Evolutionary conservation across 2,797 vertebrate species (phyloP), one percentile per base, ranked within the genome.

Genomic region (Alauda arvensis): DNA sequence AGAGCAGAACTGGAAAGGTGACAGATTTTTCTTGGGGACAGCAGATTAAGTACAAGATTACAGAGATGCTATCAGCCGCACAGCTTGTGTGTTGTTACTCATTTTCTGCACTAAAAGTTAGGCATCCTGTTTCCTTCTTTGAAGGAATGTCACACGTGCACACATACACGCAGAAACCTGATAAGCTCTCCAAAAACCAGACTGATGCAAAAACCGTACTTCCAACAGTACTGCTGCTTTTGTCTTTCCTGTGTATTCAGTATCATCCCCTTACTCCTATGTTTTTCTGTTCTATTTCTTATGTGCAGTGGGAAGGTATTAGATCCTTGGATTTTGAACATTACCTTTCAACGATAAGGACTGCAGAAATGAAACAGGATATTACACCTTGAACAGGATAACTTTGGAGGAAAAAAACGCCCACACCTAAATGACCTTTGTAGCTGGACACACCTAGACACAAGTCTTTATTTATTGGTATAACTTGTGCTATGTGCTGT

Each of bases 71-170:
- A 84, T 86, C 92, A n/a, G 68, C n/a, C 23, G 28, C 31, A 20
- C 9, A n/a, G 20, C 5, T 66, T 6, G 60, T 7, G 18, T 49
- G 60, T 42, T 67, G 28, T 52, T 70, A 42, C 71, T 86, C 78
- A 91, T 92, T 89, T 91, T 93, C 90, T 84, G 86, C 81, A 18
- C 68, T 77, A 12, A 40, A 67, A 79, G 77, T 69, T n/a, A 52
- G 76, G 78, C 42, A 21, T 53, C 46, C 39, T 53, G 1, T 74
- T 86, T 87, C 88, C n/a, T 69, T 53, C 40, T 75, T 62, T 31
- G 67, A 45, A 56, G 53, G 43, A 83, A 33, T 12, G 55, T 28
- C 12, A 10, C 52, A 25, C 14, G 3, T 49, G 45, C 52, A 9
- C 1, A 1, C 18, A 51, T 9, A 26, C 29, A 40, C 34, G 28